Conservation (phyloP, 1,140 invertebrate species). For the Drosophila nikananu region DNA sequence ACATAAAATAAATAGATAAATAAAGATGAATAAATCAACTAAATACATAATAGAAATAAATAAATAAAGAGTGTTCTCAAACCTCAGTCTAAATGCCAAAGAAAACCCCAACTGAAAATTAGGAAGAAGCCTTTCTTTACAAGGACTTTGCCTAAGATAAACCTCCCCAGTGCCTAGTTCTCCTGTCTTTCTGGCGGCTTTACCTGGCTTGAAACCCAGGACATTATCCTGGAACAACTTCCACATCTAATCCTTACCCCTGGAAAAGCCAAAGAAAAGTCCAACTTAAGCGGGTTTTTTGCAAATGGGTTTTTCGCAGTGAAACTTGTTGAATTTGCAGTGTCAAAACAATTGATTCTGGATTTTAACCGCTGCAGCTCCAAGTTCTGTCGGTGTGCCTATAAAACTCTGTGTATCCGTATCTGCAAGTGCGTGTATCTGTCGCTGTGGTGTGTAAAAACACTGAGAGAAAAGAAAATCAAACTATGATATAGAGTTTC, state of each 20-base stretch:
- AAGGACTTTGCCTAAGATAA: neutral
- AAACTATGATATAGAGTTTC: no score
- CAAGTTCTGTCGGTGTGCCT: neutral
- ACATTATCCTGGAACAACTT: no score
- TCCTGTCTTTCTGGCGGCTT: neutral
- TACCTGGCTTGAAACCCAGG: neutral
- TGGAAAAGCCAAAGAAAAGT: neutral
- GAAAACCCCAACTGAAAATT: neutral
- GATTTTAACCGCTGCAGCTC: neutral
- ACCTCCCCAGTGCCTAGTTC: neutral
- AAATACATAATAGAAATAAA: neutral
- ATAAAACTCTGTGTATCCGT: neutral
- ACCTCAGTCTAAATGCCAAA: neutral
- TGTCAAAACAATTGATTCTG: constrained; percentile 29
- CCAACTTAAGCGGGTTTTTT: neutral
- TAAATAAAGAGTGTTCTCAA: neutral
- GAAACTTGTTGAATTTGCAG: constrained; percentile 36
- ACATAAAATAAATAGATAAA: no score
- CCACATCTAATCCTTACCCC: neutral
- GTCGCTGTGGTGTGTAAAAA: neutral
- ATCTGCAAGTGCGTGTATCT: constrained; percentile 7
- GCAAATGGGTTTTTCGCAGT: neutral
- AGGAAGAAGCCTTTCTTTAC: neutral
- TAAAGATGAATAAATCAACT: neutral
- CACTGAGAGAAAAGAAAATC: neutral